Base-by-base conservation (phyloP, 2,888 invertebrate species). In the Lycia hirtaria region DNA sequence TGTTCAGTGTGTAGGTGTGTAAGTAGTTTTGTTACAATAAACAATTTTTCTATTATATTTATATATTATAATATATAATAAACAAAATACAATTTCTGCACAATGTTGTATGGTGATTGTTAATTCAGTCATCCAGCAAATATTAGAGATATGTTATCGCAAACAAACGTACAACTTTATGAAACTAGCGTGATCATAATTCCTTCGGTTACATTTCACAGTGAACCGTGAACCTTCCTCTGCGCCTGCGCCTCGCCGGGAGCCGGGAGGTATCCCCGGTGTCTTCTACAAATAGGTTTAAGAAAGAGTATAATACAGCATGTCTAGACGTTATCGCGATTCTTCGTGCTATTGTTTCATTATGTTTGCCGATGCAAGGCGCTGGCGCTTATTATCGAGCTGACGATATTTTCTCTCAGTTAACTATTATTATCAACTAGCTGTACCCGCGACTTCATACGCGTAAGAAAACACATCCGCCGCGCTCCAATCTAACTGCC, bases 281-380 rank as follows among this genome's bases (percentile, higher is more conserved):
- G 12, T 30, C 26, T 20, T 30, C 19, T 30, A 30, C 5, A 7
- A 30, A 12, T 30, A 2, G 17, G 19, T 19, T 30, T 7, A 4
- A 3, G 30, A 30, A 12, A 19, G 44, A 30, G 19, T 44, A 30
- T 44, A 44, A 44, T 44, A 19, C 30, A 44, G 30, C 44, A 19
- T n/a, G 26, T 41, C 26, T 22, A 17, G 26, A 41, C 41, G 24
- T 24, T 15, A 22, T 22, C 38, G 12, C 38, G 12, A 14, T 20
- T 5, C 38, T 14, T 4, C 38, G 12, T 35, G 17, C 9, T 10
- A 35, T 10, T 14, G 32, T 32, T 7, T 10, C 4, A 17, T 10
- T 10, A 19, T 7, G 35, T 10, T n/a, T 3, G 17, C 3, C 19
- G 1, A 0, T 10, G 10, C n/a, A 5, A 14, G 19, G 37, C n/a